These are phyloP conservation scores for Cephus spinipes DNA, from an alignment of 2,888 invertebrate genomes.

Conservation along the genomic window DNA sequence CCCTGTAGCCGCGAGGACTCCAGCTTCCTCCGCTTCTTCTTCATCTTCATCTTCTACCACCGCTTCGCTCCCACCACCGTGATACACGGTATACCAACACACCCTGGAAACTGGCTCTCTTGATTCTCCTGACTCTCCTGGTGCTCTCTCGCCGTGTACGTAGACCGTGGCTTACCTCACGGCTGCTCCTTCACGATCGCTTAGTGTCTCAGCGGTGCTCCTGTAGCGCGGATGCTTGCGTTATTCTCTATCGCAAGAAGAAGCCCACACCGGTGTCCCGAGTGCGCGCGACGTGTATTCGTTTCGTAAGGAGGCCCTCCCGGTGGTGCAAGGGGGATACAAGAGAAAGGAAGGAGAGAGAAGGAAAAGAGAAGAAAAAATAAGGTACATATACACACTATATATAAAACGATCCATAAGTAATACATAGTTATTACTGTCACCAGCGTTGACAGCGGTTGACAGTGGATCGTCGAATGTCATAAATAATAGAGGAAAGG, in stretches of 20 bases:
- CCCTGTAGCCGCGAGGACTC: neutral
- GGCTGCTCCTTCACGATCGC: slow-evolving; percentile 24
- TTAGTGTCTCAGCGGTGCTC: slow-evolving; percentile 52
- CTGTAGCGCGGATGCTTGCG: slow-evolving; percentile 43
- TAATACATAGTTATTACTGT: neutral
- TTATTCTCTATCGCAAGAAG: slow-evolving; percentile 4
- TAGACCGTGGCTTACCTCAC: slow-evolving; percentile 47
- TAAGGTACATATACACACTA: neutral
- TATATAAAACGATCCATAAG: neutral
- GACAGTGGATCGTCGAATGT: neutral
- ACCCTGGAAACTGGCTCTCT: slow-evolving; percentile 1
- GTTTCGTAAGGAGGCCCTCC: neutral
- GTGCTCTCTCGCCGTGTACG: slow-evolving; percentile 36
- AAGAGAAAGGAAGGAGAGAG: neutral
- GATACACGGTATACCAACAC: neutral
- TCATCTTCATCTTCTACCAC: neutral
- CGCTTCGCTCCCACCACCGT: slow-evolving; percentile 1
- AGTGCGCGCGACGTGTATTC: neutral
- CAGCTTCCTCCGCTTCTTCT: neutral
- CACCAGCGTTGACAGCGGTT: neutral
- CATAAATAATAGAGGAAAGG: neutral
- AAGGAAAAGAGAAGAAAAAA: neutral
- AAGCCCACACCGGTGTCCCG: neutral
- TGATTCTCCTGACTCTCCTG: slow-evolving; percentile 11
- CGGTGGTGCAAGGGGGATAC: neutral